Conservation (phyloP, 2,113 vertebrate genomes). For the Pollimyrus isidori region DNA sequence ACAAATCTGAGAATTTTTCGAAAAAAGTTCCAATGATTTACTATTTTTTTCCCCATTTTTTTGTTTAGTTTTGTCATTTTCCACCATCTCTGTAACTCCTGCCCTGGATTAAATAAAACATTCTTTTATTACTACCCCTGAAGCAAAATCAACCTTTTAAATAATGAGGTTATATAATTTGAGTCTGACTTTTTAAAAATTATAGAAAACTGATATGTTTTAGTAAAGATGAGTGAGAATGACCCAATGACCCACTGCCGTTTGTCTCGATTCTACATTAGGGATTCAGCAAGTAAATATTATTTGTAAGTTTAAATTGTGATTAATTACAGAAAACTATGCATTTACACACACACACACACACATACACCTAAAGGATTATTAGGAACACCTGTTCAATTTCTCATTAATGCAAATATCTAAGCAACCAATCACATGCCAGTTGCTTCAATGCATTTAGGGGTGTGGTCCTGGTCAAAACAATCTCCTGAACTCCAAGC, state of each 20-base stretch:
- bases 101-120: not conserved
- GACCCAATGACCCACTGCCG: not conserved
- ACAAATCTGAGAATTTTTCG: not conserved
- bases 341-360: too few species aligned
- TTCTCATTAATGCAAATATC: too few species aligned
- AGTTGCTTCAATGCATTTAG: too few species aligned
- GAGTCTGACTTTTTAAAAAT: not conserved
- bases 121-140: not conserved
- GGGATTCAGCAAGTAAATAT: not conserved
- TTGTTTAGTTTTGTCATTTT: not conserved
- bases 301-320: not conserved
- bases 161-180: not conserved
- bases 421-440: too few species aligned
- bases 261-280: not conserved
- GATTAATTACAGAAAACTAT: not conserved
- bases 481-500: too few species aligned
- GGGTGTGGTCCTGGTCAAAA: too few species aligned
- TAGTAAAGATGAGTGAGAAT: not conserved
- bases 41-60: not conserved
- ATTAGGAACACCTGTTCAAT: too few species aligned
- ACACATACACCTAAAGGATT: too few species aligned
- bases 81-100: not conserved
- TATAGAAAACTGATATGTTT: not conserved
- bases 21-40: not conserved
- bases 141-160: not conserved